Evolutionary conservation across 1,140 invertebrate species (phyloP).

Genomic region (Cydia pomonella): DNA sequence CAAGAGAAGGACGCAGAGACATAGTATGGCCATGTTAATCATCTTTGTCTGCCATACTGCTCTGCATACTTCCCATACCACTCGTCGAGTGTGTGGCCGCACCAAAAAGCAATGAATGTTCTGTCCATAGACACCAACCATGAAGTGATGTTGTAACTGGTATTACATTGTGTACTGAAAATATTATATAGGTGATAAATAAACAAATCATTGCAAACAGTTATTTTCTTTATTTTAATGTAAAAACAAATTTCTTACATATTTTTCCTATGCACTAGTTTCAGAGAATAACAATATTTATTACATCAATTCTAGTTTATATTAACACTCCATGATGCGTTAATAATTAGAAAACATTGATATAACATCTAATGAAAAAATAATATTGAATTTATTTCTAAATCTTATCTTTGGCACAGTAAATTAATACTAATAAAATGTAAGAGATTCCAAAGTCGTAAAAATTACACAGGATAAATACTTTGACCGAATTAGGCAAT

Average conservation of each 20-base stretch:
- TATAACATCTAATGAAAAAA: slow-evolving; percentile 34
- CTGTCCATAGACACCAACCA: too few relatives aligned
- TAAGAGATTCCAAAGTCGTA: slow-evolving; percentile 32
- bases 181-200: not conserved
- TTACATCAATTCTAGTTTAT: slow-evolving; percentile 54
- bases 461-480: slow-evolving; percentile 18
- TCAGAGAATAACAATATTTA: slow-evolving; percentile 58
- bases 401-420: slow-evolving; percentile 32
- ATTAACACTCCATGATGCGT: slow-evolving; percentile 47
- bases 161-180: slow-evolving; percentile 8
- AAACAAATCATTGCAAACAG: slow-evolving; percentile 60
- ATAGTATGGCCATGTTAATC: too few relatives aligned
- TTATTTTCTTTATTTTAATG: slow-evolving; percentile 64
- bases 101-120: too few relatives aligned
- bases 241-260: slow-evolving; percentile 71
- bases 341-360: slow-evolving; percentile 35
- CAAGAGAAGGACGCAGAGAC: too few relatives aligned
- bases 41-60: too few relatives aligned
- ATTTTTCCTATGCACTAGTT: slow-evolving; percentile 54
- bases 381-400: slow-evolving; percentile 26
- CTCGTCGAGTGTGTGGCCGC: too few relatives aligned
- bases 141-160: not conserved
- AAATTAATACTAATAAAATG: slow-evolving; percentile 33
- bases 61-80: too few relatives aligned
- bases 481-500: slow-evolving; percentile 15